phyloP scores from a whole-genome alignment of 2,888 invertebrate species.

The Drosophila setosimentum region DNA sequence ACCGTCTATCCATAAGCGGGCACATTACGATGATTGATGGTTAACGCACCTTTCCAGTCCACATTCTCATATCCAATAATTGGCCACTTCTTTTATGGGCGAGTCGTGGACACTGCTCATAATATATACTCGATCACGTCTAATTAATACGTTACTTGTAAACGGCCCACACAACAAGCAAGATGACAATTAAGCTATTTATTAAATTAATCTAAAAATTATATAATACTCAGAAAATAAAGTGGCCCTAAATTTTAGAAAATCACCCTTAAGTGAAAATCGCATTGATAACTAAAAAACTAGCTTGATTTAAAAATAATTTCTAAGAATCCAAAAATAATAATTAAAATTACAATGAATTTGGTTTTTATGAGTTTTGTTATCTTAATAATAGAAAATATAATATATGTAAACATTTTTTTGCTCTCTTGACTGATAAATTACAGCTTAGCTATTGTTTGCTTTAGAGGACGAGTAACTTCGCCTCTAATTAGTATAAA shows the following conservation, averaged over 20 bases:
- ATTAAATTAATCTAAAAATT: not conserved
- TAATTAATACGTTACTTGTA: slow-evolving; percentile 41
- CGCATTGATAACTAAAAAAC: not conserved
- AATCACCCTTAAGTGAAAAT: not conserved
- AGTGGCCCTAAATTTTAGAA: not conserved
- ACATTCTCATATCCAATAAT: slow-evolving; percentile 1
- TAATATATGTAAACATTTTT: not conserved
- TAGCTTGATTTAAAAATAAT: not conserved
- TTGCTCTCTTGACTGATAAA: not conserved
- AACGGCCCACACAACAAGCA: not conserved
- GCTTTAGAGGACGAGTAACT: not conserved
- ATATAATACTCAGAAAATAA: not conserved
- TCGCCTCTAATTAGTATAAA: not conserved
- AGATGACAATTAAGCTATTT: not conserved
- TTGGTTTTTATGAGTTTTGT: not conserved
- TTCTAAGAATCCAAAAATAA: not conserved
- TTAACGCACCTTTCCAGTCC: slow-evolving; percentile 41
- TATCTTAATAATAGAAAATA: not conserved
- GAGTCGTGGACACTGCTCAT: not conserved
- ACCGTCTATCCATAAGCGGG: slow-evolving; percentile 40
- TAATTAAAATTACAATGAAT: not conserved
- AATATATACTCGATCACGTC: slow-evolving; percentile 9
- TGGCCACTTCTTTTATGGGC: not conserved
- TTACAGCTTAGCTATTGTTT: not conserved
- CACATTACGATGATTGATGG: slow-evolving; percentile 62